Evolutionary conservation across 1,140 invertebrate genomes (phyloP), one percentile per base, ranked within the genome.

Genomic region (Papilio polytes): DNA sequence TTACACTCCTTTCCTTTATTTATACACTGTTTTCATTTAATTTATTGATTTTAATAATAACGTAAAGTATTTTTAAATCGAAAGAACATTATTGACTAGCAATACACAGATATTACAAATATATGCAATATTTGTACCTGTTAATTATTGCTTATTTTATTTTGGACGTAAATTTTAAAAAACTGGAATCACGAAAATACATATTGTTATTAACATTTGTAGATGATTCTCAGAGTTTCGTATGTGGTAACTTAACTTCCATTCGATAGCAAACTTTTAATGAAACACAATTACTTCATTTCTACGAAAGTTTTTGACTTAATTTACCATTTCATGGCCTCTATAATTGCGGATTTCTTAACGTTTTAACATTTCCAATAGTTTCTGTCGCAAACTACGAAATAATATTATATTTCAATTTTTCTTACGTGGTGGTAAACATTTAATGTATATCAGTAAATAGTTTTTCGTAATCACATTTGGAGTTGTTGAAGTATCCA

Each of bases 191-290:
- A 26, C 26, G 74, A 56, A 56, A 56, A 15, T n/a, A 7, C 51
- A 56, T 56, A n/a, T 36, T 51, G 18, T 36, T 31, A 53, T 59
- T 77, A 56, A 51, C 48, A 51, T 77, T 77, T 1, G 15, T 46
- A 46, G 22, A 76, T 18, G 44, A 46, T 48, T 85, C 82, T 84
- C 66, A 83, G 87, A 88, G 86, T 87, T 88, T 85, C 78, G 46
- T 76, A 51, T 53, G 46, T 13, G 22, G 63, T 31, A 83, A 90
- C 85, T 85, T 85, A 91, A 91, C 84, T 90, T 90, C 66, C 31
- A 80, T 81, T 89, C 88, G 84, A 87, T 86, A 87, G 85, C 80
- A 90, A 93, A 93, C 90, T 93, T 93, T 92, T 93, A 93, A 93
- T 92, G 90, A 91, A 93, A 92, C 87, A 84, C 81, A 80, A 83